These are phyloP conservation scores for Tineola bisselliella DNA, from an alignment of 2,888 invertebrate species.

Conservation along the genomic window DNA sequence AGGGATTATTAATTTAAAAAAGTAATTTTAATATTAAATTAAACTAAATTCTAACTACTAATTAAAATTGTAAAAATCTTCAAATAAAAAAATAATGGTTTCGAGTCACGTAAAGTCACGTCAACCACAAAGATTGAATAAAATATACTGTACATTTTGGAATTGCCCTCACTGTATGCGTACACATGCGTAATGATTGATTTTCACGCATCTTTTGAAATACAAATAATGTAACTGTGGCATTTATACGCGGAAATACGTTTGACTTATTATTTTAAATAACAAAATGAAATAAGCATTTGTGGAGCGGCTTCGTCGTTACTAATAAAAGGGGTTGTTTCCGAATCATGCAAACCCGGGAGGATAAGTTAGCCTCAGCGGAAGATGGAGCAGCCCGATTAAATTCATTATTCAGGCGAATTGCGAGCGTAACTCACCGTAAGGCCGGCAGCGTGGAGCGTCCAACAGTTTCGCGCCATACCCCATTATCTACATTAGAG, in stretches of 20 bases:
- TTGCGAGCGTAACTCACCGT: conserved; percentile 37
- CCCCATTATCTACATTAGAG: conserved; percentile 2
- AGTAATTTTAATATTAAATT: no score
- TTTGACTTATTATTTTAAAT: neutral
- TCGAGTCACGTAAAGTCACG: neutral
- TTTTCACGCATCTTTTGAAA: neutral
- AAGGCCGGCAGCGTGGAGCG: conserved; percentile 16
- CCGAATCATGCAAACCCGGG: neutral
- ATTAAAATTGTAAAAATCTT: neutral
- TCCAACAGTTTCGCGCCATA: neutral
- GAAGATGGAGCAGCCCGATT: conserved; percentile 14
- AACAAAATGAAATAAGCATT: neutral
- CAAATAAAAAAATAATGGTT: neutral
- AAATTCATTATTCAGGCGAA: conserved; percentile 40
- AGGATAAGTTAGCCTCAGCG: conserved; percentile 5
- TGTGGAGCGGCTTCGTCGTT: neutral
- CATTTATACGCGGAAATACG: neutral
- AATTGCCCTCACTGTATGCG: neutral
- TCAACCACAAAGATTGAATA: neutral
- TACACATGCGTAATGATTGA: neutral
- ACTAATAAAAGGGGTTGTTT: conserved; percentile 6
- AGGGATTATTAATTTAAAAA: no score
- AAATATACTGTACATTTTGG: neutral
- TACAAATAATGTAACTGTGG: neutral
- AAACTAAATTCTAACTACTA: neutral